Conservation (phyloP, 2,113 vertebrate genomes). For the Brachionichthys hirsutus region DNA sequence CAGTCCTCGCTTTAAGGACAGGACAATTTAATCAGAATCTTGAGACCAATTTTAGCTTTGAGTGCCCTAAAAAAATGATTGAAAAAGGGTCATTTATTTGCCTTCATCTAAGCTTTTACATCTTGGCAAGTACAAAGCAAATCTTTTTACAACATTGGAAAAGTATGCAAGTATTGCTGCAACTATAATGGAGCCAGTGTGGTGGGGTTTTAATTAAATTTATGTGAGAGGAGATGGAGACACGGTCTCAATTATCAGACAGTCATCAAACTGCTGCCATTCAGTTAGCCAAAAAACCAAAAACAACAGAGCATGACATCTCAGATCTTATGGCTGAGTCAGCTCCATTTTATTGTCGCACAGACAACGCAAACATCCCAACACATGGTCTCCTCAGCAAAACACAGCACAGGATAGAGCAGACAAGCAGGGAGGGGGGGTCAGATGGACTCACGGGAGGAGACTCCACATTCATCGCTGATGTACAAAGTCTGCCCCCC, state of each 20-base stretch:
- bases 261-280: slow-evolving; percentile 25
- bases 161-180: slow-evolving; percentile 30
- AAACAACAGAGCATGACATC: slow-evolving; percentile 14
- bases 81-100: slow-evolving; percentile 7
- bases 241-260: slow-evolving; percentile 25
- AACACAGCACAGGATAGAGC: slow-evolving; percentile 32
- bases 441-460: slow-evolving; percentile 13
- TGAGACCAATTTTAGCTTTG: slow-evolving; percentile 9
- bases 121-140: too few relatives aligned
- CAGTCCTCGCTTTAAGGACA: background rate
- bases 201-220: slow-evolving; percentile 62
- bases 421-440: background rate
- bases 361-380: slow-evolving; percentile 45
- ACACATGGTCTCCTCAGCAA: slow-evolving; percentile 61
- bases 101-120: background rate
- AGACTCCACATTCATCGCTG: slow-evolving; percentile 19
- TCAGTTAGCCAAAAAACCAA: background rate
- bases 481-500: slow-evolving; percentile 44
- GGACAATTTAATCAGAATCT: slow-evolving; percentile 27
- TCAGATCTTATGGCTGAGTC: slow-evolving; percentile 37
- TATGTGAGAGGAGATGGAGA: slow-evolving; percentile 38
- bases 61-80: slow-evolving; percentile 11
- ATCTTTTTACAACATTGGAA: background rate
- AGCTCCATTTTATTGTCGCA: slow-evolving; percentile 33
- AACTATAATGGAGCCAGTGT: slow-evolving; percentile 28